Evolutionary conservation across 2,888 invertebrate species (phyloP).

Genomic region (Drosophila ochracea): DNA sequence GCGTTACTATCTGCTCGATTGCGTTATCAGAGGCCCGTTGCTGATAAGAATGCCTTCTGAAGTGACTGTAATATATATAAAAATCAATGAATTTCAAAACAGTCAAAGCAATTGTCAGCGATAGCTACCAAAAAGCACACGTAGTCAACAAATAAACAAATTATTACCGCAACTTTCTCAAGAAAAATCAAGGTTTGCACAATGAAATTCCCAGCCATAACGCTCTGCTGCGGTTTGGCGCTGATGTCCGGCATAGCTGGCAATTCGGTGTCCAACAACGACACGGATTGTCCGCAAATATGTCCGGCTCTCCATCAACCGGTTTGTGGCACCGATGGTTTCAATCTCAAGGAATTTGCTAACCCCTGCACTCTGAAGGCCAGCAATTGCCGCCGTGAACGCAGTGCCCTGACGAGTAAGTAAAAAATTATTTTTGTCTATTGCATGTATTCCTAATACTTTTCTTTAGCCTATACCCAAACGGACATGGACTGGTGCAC

Average conservation of each 20-base stretch:
- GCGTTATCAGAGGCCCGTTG: constrained; percentile 45
- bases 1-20: constrained; percentile 35
- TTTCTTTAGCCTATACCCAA: constrained; percentile 58
- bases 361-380: constrained; percentile 70
- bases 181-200: constrained; percentile 19
- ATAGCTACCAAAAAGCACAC: constrained; percentile 57
- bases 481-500: constrained; percentile 80
- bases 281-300: constrained; percentile 68
- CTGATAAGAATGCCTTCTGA: constrained; percentile 50
- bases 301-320: constrained; percentile 73
- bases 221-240: constrained; percentile 50
- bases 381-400: constrained; percentile 76
- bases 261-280: constrained; percentile 55
- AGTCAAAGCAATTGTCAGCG: constrained; percentile 69
- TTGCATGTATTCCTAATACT: not conserved
- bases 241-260: constrained; percentile 56
- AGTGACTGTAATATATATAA: constrained; percentile 56
- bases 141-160: constrained; percentile 29
- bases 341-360: constrained; percentile 70
- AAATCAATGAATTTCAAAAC: constrained; percentile 62
- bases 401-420: constrained; percentile 63
- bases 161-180: constrained; percentile 21
- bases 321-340: constrained; percentile 78
- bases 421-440: not conserved
- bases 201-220: constrained; percentile 53